phyloP scores from a whole-genome alignment of 2,888 invertebrate genomes.

The Phlogophora meticulosa region DNA sequence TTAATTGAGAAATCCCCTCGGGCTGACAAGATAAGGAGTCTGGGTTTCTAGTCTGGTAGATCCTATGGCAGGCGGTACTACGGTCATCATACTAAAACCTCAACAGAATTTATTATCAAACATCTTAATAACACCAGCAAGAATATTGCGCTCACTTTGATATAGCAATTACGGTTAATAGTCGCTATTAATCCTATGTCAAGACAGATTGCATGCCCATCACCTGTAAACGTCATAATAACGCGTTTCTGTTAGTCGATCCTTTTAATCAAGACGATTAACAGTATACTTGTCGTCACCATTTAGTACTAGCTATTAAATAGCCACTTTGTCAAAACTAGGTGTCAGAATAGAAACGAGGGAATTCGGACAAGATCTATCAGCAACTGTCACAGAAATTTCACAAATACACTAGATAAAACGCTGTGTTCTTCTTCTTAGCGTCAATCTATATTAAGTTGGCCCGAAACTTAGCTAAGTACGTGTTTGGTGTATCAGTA shows the following conservation, averaged over 20 bases:
- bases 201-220: conserved; percentile 41
- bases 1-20: too few relatives aligned
- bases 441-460: too few relatives aligned
- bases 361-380: neutral
- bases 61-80: neutral
- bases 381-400: neutral
- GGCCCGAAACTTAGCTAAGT: too few relatives aligned
- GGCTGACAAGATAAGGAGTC: too few relatives aligned
- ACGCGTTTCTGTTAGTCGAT: conserved; percentile 23
- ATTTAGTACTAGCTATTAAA: neutral
- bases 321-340: neutral
- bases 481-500: too few relatives aligned
- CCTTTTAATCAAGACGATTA: neutral
- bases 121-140: conserved; percentile 3
- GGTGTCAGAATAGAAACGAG: neutral
- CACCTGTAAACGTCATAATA: conserved; percentile 33
- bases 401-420: neutral
- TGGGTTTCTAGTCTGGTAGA: neutral
- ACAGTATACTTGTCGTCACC: neutral
- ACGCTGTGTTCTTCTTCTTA: too few relatives aligned
- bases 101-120: neutral
- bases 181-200: conserved; percentile 37
- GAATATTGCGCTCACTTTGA: conserved; percentile 4
- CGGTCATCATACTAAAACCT: neutral
- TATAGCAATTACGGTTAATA: conserved; percentile 38